Evolutionary conservation across 2,113 vertebrate species (phyloP), one percentile per base, ranked within the genome.

Genomic region (Regulus satrapa): DNA sequence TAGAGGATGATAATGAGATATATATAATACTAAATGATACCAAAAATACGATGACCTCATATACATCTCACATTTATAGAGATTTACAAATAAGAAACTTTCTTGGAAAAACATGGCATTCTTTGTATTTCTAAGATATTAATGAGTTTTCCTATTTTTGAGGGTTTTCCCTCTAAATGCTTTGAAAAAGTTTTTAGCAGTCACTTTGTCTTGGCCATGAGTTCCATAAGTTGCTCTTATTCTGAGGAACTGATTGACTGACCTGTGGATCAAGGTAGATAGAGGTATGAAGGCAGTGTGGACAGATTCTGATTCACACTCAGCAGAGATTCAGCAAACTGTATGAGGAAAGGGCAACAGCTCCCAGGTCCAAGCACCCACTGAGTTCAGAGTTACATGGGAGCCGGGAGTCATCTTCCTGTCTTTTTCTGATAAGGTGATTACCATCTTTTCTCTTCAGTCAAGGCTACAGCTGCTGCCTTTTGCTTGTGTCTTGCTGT

Each of bases 381-480:
- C 54, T 14, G 34, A 54, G 63, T 88, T 95, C 79, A 88, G 66
- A 88, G 87, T 69, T 68, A 69, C 34, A 34, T 41, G 29, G 58
- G 41, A 91, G 31, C 45, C 54, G 80, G 63, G 36, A 94, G 62
- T 54, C 9, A 89, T 91, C 95, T 87, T 91, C 26, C 77, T 87
- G 68, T 91, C 64, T 21, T 46, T 89, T 94, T 71, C 76, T 94
- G 93, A 67, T 89, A 92, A 89, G 43, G 63, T 91, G 83, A 84
- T 92, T 94, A 87, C 87, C 59, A 84, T 96, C 68, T 88, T 76
- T 73, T 43, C 8, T 86, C 75, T 69, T 89, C 71, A 81, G 84
- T 80, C 29, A 71, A 84, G 59, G 46, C 43, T 71, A 62, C 59
- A 31, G 74, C 54, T 4, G 1, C 36, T 85, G 63, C 51, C 55